A percentile compares a stretch with the other conserved stretches of the same genome.
Evolutionary conservation across 2,888 invertebrate genomes (phyloP).

Genomic region (Nomada flava): DNA sequence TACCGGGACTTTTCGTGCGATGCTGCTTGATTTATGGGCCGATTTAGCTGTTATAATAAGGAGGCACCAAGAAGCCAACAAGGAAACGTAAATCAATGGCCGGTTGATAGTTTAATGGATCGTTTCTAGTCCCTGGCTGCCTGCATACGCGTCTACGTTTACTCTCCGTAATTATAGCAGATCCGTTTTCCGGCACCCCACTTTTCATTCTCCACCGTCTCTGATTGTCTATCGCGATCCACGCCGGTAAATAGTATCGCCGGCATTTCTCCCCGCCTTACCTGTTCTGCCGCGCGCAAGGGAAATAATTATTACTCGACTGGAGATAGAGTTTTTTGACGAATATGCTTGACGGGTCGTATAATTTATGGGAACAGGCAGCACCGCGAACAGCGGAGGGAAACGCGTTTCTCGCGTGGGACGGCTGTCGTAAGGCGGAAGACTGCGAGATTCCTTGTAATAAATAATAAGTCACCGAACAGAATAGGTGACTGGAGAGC

Average conservation of each 20-base stretch:
- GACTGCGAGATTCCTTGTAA: constrained; percentile 53
- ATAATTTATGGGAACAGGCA: constrained; percentile 41
- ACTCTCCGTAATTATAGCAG: constrained; percentile 53
- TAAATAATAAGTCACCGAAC: constrained; percentile 64
- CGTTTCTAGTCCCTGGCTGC: constrained; percentile 46
- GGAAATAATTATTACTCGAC: constrained; percentile 33
- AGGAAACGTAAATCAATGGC: constrained; percentile 67
- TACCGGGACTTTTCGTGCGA: constrained; percentile 43
- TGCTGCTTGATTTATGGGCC: constrained; percentile 55
- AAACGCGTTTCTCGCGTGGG: constrained; percentile 20
- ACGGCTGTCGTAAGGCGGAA: constrained; percentile 37
- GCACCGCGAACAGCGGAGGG: constrained; percentile 18
- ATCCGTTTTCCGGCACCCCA: constrained; percentile 51
- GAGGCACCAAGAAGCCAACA: constrained; percentile 44
- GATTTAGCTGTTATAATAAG: constrained; percentile 64
- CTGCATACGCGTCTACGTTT: constrained; percentile 40
- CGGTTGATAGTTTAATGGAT: constrained; percentile 67
- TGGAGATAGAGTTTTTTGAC: constrained; percentile 16
- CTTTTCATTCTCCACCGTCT: constrained; percentile 42
- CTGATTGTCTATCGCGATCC: constrained; percentile 6
- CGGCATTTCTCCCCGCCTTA: not conserved
- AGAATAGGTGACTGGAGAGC: constrained; percentile 48
- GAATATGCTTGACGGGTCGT: constrained; percentile 6
- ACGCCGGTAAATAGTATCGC: not conserved
- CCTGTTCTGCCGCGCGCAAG: not conserved